A percentile compares a stretch with the other conserved stretches of the same genome.
phyloP scores from a whole-genome alignment of 2,888 invertebrate genomes.

The Zaprionus obscuricornis region DNA sequence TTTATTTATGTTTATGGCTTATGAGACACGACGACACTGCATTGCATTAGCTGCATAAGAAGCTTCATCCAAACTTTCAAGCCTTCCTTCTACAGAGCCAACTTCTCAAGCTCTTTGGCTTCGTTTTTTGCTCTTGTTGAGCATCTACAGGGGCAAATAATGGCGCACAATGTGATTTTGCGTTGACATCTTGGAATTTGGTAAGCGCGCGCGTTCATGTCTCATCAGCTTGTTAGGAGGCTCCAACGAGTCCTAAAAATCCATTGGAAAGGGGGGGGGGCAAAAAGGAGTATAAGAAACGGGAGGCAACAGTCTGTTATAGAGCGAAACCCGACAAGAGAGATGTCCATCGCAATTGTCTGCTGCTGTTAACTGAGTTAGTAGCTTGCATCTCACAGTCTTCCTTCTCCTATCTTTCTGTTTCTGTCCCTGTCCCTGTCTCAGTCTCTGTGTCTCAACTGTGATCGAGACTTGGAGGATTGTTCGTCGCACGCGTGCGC shows the following conservation, averaged over 20 bases:
- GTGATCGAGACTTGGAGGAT: conserved; percentile 25
- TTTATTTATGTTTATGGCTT: conserved; percentile 81
- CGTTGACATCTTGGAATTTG: conserved; percentile 81
- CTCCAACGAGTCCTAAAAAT: too few relatives aligned
- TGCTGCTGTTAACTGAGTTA: conserved; percentile 70
- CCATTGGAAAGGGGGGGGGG: neutral
- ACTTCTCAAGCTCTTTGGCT: conserved; percentile 2
- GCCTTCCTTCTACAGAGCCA: neutral
- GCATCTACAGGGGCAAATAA: conserved; percentile 64
- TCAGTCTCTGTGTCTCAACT: neutral
- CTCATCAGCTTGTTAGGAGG: conserved; percentile 81
- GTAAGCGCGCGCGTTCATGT: conserved; percentile 81
- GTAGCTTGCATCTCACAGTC: conserved; percentile 67
- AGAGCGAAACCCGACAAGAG: conserved; percentile 54
- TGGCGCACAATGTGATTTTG: conserved; percentile 81
- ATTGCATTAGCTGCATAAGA: conserved; percentile 74
- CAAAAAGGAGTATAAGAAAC: conserved; percentile 1
- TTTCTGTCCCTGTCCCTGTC: conserved; percentile 23
- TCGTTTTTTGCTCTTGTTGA: conserved; percentile 2
- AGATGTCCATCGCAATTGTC: conserved; percentile 75
- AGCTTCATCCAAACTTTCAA: too few relatives aligned
- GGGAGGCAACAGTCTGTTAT: too few relatives aligned
- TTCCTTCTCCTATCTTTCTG: conserved; percentile 15
- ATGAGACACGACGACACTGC: conserved; percentile 75
- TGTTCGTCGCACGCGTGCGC: conserved; percentile 81